Evolutionary conservation across 2,113 vertebrate species (phyloP).

Genomic region (Brienomyrus longianalis): DNA sequence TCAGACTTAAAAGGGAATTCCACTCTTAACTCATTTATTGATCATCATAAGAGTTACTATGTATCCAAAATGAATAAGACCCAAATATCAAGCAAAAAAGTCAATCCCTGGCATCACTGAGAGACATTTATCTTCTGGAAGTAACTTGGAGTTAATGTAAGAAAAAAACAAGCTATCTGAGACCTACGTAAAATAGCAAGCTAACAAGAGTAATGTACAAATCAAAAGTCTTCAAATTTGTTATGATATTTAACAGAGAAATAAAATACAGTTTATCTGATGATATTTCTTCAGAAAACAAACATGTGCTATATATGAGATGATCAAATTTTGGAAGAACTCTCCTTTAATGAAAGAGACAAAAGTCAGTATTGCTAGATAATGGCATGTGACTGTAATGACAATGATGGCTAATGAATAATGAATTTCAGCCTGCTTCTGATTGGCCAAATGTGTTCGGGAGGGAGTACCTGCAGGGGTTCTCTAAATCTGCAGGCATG

Average conservation of each 20-base stretch:
- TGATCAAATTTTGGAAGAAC: neutral
- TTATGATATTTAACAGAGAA: neutral
- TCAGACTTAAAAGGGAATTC: neutral
- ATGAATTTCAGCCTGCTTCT: neutral
- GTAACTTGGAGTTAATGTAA: neutral
- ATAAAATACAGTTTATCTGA: neutral
- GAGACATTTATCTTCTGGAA: neutral
- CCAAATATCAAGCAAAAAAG: neutral
- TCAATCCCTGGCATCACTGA: neutral
- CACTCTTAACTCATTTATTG: neutral
- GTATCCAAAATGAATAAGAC: neutral
- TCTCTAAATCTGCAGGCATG: constrained; percentile 68
- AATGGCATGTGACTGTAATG: neutral
- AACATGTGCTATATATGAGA: neutral
- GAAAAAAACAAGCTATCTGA: neutral
- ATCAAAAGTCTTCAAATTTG: neutral
- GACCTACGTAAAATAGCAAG: neutral
- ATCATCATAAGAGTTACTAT: neutral
- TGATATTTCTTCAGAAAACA: neutral
- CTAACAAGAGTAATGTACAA: neutral
- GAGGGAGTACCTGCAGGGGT: constrained; percentile 83
- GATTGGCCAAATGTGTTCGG: neutral
- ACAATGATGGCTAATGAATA: neutral
- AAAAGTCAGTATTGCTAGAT: neutral
- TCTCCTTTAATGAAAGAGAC: neutral